A percentile compares a stretch with the other conserved stretches of the same genome.
Conservation (phyloP, 2,888 invertebrate species). For the Eumacrocentrus americanus region DNA sequence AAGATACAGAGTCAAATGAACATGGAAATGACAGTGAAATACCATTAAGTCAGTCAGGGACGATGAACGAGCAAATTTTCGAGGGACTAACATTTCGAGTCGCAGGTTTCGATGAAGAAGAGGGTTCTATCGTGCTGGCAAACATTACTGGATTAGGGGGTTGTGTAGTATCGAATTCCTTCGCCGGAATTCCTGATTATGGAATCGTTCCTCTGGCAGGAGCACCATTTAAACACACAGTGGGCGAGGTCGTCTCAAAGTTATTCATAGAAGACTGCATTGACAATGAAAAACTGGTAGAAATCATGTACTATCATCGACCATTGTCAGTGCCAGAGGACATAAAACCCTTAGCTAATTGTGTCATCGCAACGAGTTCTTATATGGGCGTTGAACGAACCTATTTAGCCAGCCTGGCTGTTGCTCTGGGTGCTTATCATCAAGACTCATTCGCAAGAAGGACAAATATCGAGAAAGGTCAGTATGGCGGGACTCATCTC, state of each 20-base stretch:
- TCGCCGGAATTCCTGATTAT: slow-evolving; percentile 68
- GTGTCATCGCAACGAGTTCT: slow-evolving; percentile 81
- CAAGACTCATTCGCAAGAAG: slow-evolving; percentile 74
- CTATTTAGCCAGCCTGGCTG: slow-evolving; percentile 74
- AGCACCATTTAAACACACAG: slow-evolving; percentile 62
- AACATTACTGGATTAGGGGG: slow-evolving; percentile 68
- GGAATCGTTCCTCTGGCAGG: slow-evolving; percentile 68
- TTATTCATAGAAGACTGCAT: slow-evolving; percentile 77
- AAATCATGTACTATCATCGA: slow-evolving; percentile 74
- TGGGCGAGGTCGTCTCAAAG: slow-evolving; percentile 71
- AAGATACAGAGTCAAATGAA: slow-evolving; percentile 1
- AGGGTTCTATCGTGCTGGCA: slow-evolving; percentile 58
- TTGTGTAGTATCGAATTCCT: slow-evolving; percentile 62
- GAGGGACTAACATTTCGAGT: slow-evolving; percentile 59
- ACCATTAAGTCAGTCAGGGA: slow-evolving; percentile 48
- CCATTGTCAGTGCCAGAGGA: slow-evolving; percentile 66
- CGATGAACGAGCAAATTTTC: slow-evolving; percentile 43
- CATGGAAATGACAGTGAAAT: slow-evolving; percentile 43
- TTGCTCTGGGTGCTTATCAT: slow-evolving; percentile 73
- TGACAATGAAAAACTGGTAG: slow-evolving; percentile 66
- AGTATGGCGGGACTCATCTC: slow-evolving; percentile 79
- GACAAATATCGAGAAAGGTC: slow-evolving; percentile 60
- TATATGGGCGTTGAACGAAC: slow-evolving; percentile 76
- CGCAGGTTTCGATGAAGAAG: slow-evolving; percentile 61
- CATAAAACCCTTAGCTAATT: slow-evolving; percentile 67